These are phyloP conservation scores for Neoitamus cyanurus DNA, from an alignment of 2,888 invertebrate species.

Conservation along the genomic window DNA sequence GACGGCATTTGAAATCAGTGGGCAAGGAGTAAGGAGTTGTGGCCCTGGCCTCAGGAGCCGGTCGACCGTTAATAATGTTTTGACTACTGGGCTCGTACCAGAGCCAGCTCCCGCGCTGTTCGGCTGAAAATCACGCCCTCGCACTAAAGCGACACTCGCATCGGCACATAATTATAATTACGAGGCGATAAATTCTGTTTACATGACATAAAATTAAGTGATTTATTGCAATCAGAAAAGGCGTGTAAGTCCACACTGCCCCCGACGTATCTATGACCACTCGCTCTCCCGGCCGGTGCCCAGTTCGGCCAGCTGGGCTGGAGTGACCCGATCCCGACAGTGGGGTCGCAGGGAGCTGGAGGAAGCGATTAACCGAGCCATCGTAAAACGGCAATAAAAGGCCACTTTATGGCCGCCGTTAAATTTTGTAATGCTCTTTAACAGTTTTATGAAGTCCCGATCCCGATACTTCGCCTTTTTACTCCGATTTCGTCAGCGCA, in stretches of 20 bases:
- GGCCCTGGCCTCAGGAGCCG: constrained; percentile 2
- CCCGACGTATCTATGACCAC: background rate
- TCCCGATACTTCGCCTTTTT: constrained; percentile 33
- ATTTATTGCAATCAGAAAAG: constrained; percentile 44
- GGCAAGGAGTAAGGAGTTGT: background rate
- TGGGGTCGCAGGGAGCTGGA: background rate
- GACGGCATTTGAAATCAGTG: constrained; percentile 21
- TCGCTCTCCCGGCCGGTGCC: background rate
- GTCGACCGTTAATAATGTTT: constrained; percentile 31
- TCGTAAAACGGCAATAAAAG: constrained; percentile 44
- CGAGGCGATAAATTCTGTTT: constrained; percentile 44
- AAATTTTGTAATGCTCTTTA: constrained; percentile 47
- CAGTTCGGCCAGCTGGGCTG: constrained; percentile 12
- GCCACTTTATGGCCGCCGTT: constrained; percentile 38
- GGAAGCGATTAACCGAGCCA: constrained; percentile 36
- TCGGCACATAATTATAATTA: constrained; percentile 44
- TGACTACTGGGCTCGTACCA: constrained; percentile 18
- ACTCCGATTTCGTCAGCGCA: constrained; percentile 8
- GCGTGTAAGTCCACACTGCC: constrained; percentile 15
- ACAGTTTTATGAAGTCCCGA: constrained; percentile 41
- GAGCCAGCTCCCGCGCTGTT: background rate
- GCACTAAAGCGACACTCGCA: constrained; percentile 16
- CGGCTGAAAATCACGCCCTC: constrained; percentile 37
- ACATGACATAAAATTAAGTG: constrained; percentile 46
- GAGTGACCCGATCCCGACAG: background rate